phyloP scores from a whole-genome alignment of 2,888 invertebrate species.

The Resseliella maxima region DNA sequence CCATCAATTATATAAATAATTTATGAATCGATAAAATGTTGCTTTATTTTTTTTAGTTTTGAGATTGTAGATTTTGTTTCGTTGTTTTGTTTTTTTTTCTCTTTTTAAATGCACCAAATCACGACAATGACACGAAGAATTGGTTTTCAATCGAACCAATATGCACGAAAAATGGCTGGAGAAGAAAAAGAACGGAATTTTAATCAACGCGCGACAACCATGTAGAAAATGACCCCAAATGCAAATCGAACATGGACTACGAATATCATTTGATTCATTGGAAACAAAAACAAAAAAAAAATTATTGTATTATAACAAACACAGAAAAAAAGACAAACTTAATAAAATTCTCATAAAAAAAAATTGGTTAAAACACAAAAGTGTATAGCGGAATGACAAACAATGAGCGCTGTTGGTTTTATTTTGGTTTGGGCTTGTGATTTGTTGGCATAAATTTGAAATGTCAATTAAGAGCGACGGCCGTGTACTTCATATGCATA shows the following conservation, averaged over 20 bases:
- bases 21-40: slow-evolving; percentile 51
- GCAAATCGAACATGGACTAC: slow-evolving; percentile 55
- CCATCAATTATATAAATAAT: slow-evolving; percentile 49
- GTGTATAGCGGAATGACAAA: not conserved
- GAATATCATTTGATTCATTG: slow-evolving; percentile 55
- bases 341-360: slow-evolving; percentile 54
- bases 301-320: slow-evolving; percentile 35
- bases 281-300: not conserved
- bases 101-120: slow-evolving; percentile 5
- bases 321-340: not conserved
- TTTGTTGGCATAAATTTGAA: slow-evolving; percentile 53
- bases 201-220: slow-evolving; percentile 33
- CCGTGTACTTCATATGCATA: slow-evolving; percentile 45
- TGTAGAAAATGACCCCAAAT: slow-evolving; percentile 46
- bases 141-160: not conserved
- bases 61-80: not conserved
- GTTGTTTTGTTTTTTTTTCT: not conserved
- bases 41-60: not conserved
- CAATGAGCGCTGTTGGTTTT: not conserved
- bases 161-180: slow-evolving; percentile 4
- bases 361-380: not conserved
- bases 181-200: slow-evolving; percentile 49
- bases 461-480: slow-evolving; percentile 53
- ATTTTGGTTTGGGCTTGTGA: not conserved
- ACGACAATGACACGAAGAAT: not conserved